Evolutionary conservation across 2,888 invertebrate species (phyloP).

Genomic region (Augochlorella aurata): DNA sequence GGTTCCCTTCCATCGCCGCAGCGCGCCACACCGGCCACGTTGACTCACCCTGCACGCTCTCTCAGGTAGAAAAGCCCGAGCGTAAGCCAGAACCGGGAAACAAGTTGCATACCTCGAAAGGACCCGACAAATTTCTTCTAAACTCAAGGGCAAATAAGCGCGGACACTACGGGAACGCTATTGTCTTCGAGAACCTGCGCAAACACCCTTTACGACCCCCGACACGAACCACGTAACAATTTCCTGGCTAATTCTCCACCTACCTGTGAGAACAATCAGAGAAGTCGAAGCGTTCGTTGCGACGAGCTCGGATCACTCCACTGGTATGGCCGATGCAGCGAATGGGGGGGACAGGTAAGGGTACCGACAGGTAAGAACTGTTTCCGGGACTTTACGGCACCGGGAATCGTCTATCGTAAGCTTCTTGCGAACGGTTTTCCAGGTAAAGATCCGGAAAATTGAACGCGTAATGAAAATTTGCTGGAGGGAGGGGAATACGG

Average conservation of each 20-base stretch:
- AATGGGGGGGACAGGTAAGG: not conserved
- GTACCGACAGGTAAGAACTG: not conserved
- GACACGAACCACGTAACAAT: not conserved
- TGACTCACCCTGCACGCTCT: conserved; percentile 57
- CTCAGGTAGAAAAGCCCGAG: conserved; percentile 63
- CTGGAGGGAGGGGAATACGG: not conserved
- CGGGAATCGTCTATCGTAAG: not conserved
- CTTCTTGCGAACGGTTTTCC: not conserved
- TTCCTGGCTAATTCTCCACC: conserved; percentile 7
- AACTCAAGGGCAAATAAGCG: conserved; percentile 25
- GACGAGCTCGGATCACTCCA: not conserved
- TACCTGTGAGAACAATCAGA: not conserved
- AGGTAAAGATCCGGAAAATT: conserved; percentile 6
- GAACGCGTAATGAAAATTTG: not conserved
- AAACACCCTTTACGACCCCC: not conserved
- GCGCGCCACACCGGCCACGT: conserved; percentile 33
- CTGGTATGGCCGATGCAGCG: not conserved
- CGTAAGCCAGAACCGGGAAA: conserved; percentile 21
- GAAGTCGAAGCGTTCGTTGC: not conserved
- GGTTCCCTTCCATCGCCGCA: conserved; percentile 28
- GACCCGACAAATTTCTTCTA: conserved; percentile 29
- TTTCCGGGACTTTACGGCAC: conserved; percentile 4
- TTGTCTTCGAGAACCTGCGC: not conserved
- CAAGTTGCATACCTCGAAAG: conserved; percentile 35
- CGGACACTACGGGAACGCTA: no score